Conservation (phyloP, 35 echinoderm and acorn worm species). For the Lytechinus variegatus region DNA sequence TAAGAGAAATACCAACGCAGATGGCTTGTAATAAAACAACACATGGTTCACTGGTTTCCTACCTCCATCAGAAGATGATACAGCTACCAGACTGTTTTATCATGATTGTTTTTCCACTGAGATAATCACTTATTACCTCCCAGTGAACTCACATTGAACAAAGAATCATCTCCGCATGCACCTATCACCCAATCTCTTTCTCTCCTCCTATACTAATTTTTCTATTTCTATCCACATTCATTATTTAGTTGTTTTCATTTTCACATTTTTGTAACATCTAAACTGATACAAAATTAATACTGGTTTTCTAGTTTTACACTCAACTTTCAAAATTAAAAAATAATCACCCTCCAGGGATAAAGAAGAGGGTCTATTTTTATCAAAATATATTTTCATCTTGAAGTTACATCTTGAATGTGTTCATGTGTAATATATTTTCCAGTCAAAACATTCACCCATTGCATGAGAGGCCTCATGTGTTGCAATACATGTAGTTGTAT, state of each 20-base stretch:
- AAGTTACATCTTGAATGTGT: too few species aligned
- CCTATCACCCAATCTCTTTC: not conserved
- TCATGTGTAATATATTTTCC: not conserved
- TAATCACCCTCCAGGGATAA: too few species aligned
- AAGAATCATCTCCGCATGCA: not conserved
- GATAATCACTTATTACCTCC: not conserved
- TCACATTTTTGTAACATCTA: too few species aligned
- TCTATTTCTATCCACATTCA: too few species aligned
- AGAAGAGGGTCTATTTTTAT: too few species aligned
- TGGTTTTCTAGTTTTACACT: too few species aligned
- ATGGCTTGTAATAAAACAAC: slow-evolving; percentile 7
- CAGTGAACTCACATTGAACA: not conserved
- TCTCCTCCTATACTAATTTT: not conserved
- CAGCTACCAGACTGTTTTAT: not conserved
- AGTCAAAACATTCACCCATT: not conserved
- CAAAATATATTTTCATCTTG: too few species aligned
- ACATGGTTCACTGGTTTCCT: not conserved
- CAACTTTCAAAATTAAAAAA: too few species aligned
- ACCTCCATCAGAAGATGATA: not conserved
- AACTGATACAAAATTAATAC: too few species aligned
- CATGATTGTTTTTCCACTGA: not conserved
- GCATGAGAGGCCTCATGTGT: not conserved
- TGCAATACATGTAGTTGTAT: not conserved
- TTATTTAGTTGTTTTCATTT: too few species aligned
- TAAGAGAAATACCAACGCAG: not conserved